phyloP scores from a whole-genome alignment of 2,797 vertebrate species.

The Takifugu ocellatus region DNA sequence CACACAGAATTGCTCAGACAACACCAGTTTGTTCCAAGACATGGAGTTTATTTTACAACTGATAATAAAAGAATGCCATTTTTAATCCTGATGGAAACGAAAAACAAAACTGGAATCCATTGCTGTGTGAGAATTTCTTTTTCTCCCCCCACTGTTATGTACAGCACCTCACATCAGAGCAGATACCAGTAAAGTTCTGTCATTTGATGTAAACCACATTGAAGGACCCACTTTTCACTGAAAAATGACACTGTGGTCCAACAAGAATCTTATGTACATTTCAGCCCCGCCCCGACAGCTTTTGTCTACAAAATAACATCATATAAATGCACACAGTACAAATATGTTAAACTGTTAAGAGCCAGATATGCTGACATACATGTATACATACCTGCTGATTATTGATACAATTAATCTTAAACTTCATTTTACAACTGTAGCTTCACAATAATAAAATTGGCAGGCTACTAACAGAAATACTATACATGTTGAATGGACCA shows the following conservation, averaged over 20 bases:
- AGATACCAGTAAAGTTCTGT: conserved; percentile 87
- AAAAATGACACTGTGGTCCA: conserved; percentile 83
- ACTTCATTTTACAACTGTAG: conserved; percentile 76
- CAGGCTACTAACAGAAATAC: conserved; percentile 87
- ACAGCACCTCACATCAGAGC: conserved; percentile 87
- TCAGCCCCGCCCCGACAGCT: conserved; percentile 37
- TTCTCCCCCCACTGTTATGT: conserved; percentile 80
- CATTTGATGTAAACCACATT: conserved; percentile 90
- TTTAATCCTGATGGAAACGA: conserved; percentile 91
- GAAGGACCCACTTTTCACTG: conserved; percentile 90
- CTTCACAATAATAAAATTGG: conserved; percentile 87
- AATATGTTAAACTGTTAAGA: conserved; percentile 94
- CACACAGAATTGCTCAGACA: conserved; percentile 48
- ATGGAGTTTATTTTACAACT: conserved; percentile 99
- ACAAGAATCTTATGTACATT: conserved; percentile 86
- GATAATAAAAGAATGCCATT: conserved; percentile 89
- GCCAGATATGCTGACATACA: conserved; percentile 87
- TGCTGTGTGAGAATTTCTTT: conserved; percentile 87
- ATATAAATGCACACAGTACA: conserved; percentile 99
- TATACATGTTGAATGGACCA: conserved; percentile 88
- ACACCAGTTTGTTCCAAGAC: conserved; percentile 87
- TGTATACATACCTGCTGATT: conserved; percentile 89
- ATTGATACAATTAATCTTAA: conserved; percentile 87
- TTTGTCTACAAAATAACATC: conserved; percentile 99
- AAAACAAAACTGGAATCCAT: conserved; percentile 89